phyloP scores from a whole-genome alignment of 2,888 invertebrate species.

The Philereme transversata region DNA sequence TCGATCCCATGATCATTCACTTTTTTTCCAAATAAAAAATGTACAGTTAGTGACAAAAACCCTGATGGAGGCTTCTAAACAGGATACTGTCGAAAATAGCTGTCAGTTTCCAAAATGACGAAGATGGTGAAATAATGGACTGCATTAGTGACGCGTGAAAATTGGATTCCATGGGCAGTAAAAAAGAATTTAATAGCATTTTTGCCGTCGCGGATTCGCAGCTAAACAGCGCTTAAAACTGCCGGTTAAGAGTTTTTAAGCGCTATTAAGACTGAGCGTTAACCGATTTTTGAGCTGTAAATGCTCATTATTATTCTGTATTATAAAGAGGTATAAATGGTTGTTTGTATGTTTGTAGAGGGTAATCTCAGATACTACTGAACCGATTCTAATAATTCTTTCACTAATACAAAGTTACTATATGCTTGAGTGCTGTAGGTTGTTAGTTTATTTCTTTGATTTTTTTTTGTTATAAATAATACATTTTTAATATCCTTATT shows the following conservation, averaged over 20 bases:
- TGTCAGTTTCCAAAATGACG: slow-evolving; percentile 2
- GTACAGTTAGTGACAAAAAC: slow-evolving; percentile 10
- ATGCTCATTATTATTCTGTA: background rate
- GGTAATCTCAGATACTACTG: too few relatives aligned
- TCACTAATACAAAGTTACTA: too few relatives aligned
- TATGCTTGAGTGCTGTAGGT: too few relatives aligned
- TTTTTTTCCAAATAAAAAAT: slow-evolving; percentile 3
- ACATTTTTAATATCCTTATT: too few relatives aligned
- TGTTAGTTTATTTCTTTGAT: too few relatives aligned
- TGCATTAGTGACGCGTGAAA: background rate
- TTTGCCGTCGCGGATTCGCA: background rate
- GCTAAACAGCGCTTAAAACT: background rate
- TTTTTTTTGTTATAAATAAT: too few relatives aligned
- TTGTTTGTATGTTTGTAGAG: too few relatives aligned
- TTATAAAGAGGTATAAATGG: too few relatives aligned
- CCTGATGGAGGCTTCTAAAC: background rate
- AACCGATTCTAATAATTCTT: too few relatives aligned
- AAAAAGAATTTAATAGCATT: background rate
- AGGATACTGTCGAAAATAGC: slow-evolving; percentile 1
- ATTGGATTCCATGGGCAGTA: background rate
- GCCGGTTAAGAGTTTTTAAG: too few relatives aligned
- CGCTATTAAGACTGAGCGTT: background rate
- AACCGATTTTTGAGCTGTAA: background rate
- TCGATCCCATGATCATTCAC: slow-evolving; percentile 7
- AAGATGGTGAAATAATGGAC: background rate